Evolutionary conservation across 2,888 invertebrate genomes (phyloP).

Genomic region (Cheilosia scutellata): DNA sequence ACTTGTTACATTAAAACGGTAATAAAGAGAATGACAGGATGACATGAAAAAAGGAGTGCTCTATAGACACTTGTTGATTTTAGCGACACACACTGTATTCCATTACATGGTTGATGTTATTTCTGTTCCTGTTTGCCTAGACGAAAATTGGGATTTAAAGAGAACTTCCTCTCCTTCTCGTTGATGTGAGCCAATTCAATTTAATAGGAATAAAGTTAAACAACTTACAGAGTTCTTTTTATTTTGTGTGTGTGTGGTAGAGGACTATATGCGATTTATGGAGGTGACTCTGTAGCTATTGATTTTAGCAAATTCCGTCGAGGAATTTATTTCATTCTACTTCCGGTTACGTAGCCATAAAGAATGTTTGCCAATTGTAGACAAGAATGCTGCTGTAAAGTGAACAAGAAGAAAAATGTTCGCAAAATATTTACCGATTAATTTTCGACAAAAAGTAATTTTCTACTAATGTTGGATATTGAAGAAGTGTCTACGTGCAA

Average conservation of each 20-base stretch:
- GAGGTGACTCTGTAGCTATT: conserved; percentile 20
- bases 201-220: conserved; percentile 32
- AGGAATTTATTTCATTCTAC: conserved; percentile 52
- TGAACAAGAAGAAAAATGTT: conserved; percentile 27
- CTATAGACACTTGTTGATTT: conserved; percentile 40
- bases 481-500: conserved; percentile 20
- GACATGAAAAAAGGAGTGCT: conserved; percentile 3
- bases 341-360: conserved; percentile 28
- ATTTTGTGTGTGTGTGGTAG: neutral
- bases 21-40: conserved; percentile 4
- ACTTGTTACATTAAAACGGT: conserved; percentile 38
- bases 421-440: conserved; percentile 42
- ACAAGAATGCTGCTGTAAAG: conserved; percentile 14
- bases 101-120: conserved; percentile 3
- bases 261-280: neutral
- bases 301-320: conserved; percentile 44
- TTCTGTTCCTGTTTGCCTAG: conserved; percentile 20
- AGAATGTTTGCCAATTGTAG: conserved; percentile 12
- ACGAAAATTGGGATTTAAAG: conserved; percentile 41
- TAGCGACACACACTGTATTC: conserved; percentile 12
- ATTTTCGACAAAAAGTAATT: conserved; percentile 31
- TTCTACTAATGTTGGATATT: neutral
- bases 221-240: conserved; percentile 1
- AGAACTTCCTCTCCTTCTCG: conserved; percentile 10
- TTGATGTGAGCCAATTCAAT: conserved; percentile 22